Evolutionary conservation across 2,113 vertebrate species (phyloP), one percentile per base, ranked within the genome.

Genomic region (Centrocercus urophasianus): DNA sequence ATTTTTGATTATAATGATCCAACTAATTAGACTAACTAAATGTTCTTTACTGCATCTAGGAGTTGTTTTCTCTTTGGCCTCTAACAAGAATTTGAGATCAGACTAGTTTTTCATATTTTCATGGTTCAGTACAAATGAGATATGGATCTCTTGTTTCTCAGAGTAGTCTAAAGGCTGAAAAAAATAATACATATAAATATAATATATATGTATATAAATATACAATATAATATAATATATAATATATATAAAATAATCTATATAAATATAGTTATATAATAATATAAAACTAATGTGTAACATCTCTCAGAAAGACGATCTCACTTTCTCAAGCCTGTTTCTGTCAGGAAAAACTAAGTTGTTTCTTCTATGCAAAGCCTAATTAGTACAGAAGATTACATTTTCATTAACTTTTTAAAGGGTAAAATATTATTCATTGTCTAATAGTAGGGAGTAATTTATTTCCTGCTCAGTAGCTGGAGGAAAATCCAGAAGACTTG

Each of bases 281-380:
- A 38, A 38, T 38, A 38, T 38, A 40, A 45, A 72, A 17, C 9
- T 30, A 14, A 34, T 16, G 19, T n/a, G 5, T 11, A 63, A 24
- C 6, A 24, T 13, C 15, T 16, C 40, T 40, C 18, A 48, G 48
- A 77, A 71, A 34, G 40, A 73, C 1, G 3, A 6, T 18, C 32
- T 40, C 19, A 12, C 15, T 21, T 24, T 75, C 7, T 36, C 10
- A 8, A 52, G 25, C 17, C 47, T 54, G 13, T 4, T 9, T 5
- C 13, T 27, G 8, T 54, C 70, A 56, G 24, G 11, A 50, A 50
- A 50, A 50, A 50, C 0, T 8, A 40, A 64, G 45, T 50, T 69
- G 2, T 3, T 69, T 57, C 7, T 71, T 63, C 3, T 38, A 7
- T 50, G 11, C 8, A 50, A 67, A 40, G 2, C 3, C 0, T 48